A percentile compares a stretch with the other conserved stretches of the same genome.
phyloP scores from a whole-genome alignment of 2,113 vertebrate species.

The Lampris megalopsis region DNA sequence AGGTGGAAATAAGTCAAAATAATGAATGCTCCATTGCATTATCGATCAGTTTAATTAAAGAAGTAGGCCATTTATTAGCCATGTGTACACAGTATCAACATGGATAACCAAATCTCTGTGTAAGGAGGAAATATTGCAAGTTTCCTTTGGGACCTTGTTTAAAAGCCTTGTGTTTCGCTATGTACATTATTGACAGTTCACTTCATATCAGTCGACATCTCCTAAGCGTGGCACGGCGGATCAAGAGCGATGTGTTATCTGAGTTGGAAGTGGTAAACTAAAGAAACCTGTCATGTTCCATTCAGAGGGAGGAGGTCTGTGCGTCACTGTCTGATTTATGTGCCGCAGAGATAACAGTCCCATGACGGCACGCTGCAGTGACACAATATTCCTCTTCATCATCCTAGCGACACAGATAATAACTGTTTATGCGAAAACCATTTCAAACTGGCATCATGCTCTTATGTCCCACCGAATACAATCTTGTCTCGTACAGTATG shows the following conservation, averaged over 20 bases:
- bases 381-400: constrained; percentile 70
- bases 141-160: constrained; percentile 56
- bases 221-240: constrained; percentile 70
- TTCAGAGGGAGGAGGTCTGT: constrained; percentile 72
- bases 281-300: constrained; percentile 77
- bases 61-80: constrained; percentile 34
- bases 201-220: constrained; percentile 80
- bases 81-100: constrained; percentile 37
- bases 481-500: constrained; percentile 29
- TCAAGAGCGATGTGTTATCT: constrained; percentile 66
- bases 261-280: constrained; percentile 71
- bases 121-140: constrained; percentile 59
- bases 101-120: constrained; percentile 71
- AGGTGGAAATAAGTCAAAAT: constrained; percentile 73
- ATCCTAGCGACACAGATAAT: constrained; percentile 67
- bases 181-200: constrained; percentile 73
- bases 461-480: constrained; percentile 51
- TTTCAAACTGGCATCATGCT: constrained; percentile 55
- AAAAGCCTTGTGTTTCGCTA: constrained; percentile 56
- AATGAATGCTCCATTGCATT: constrained; percentile 53
- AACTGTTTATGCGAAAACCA: constrained; percentile 55
- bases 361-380: constrained; percentile 50
- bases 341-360: constrained; percentile 74
- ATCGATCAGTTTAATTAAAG: constrained; percentile 53
- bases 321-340: constrained; percentile 72